phyloP scores from a whole-genome alignment of 2,888 invertebrate species.

The Yponomeuta evonymella region DNA sequence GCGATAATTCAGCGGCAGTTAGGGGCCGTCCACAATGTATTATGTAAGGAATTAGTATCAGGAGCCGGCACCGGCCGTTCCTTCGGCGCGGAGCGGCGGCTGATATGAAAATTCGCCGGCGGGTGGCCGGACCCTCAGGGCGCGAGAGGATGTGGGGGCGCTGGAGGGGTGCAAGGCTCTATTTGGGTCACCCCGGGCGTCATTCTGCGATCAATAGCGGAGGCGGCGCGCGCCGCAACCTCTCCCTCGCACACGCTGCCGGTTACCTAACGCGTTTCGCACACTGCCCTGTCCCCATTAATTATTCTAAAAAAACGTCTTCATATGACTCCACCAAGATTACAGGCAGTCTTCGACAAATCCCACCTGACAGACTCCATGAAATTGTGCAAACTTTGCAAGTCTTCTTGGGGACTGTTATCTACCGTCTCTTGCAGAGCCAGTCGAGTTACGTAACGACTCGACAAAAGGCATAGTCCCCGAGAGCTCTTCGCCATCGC shows the following conservation, averaged over 20 bases:
- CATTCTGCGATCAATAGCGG: conserved; percentile 68
- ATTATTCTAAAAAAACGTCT: conserved; percentile 46
- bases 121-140: conserved; percentile 48
- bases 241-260: conserved; percentile 49
- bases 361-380: neutral
- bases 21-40: conserved; percentile 28
- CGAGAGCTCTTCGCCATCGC: conserved; percentile 4
- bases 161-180: conserved; percentile 64
- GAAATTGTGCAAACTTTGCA: neutral
- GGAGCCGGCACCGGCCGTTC: conserved; percentile 49
- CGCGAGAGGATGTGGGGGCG: conserved; percentile 39
- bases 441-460: conserved; percentile 36
- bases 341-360: neutral
- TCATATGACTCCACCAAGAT: conserved; percentile 3
- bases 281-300: conserved; percentile 60
- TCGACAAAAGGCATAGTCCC: conserved; percentile 33
- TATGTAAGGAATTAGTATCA: conserved; percentile 59
- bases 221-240: conserved; percentile 66
- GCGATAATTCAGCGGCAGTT: conserved; percentile 42
- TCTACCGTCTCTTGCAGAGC: neutral
- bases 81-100: conserved; percentile 54
- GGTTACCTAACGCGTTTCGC: conserved; percentile 69
- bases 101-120: conserved; percentile 73
- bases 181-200: conserved; percentile 77
- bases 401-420: neutral